A percentile compares a stretch with the other conserved stretches of the same genome.
phyloP scores from a whole-genome alignment of 2,797 vertebrate species.

The Dendrocincla tyrannina region DNA sequence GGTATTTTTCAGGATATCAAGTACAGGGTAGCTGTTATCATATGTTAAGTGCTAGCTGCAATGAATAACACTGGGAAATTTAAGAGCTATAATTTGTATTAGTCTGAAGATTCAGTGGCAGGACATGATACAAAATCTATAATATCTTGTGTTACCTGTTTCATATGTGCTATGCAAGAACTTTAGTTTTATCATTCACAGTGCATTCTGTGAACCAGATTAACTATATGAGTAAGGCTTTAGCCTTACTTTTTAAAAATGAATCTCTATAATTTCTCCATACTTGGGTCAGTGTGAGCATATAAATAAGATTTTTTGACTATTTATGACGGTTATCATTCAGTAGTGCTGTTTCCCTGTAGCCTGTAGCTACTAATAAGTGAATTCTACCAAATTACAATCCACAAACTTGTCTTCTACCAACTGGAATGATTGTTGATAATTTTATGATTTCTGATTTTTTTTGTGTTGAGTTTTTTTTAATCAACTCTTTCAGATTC shows the following conservation, averaged over 20 bases:
- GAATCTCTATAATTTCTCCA: not conserved
- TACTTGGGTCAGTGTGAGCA: not conserved
- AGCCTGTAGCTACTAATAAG: not conserved
- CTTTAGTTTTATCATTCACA: not conserved
- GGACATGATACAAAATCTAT: not conserved
- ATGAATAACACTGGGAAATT: not conserved
- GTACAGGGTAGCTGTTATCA: not conserved
- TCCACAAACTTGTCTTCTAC: not conserved
- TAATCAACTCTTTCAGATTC: not conserved
- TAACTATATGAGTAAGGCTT: not conserved
- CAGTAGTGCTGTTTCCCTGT: not conserved
- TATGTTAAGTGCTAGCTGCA: not conserved
- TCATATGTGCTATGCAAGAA: not conserved
- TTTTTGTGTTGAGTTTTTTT: not conserved
- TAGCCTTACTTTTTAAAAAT: not conserved
- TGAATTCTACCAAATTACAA: not conserved
- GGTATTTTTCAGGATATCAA: not conserved
- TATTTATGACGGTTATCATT: not conserved
- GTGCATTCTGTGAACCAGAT: not conserved
- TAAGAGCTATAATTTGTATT: not conserved
- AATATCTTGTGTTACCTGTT: not conserved
- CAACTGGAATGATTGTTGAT: not conserved
- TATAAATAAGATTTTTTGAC: fast-evolving
- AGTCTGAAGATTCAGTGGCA: not conserved
- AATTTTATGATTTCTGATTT: not conserved